Base-by-base conservation (phyloP, 2,113 vertebrate species). In the Pachycephala philippinensis region DNA sequence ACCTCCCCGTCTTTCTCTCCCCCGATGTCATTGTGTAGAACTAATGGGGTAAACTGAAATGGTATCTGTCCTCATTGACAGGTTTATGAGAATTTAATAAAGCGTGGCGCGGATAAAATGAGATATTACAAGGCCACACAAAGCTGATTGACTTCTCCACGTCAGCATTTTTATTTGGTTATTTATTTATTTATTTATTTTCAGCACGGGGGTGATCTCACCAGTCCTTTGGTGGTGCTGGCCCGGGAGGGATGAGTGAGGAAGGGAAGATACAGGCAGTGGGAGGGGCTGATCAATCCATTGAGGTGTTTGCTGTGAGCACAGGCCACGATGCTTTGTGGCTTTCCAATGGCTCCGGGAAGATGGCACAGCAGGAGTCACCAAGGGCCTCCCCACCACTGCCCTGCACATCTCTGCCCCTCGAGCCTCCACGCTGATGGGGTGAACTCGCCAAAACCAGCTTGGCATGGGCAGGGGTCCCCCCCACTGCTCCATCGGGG, bases 31-130 rank as follows among this genome's bases (percentile, higher is more conserved):
- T 98, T 98, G 98, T 98, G 97, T 98, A 90, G 96, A 98, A 98
- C 98, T 98, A 98, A 98, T 98, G 98, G 98, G 98, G 98, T 98
- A 98, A 98, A 98, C 97, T 98, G 97, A 98, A 98, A 98, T 98
- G 97, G 98, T 98, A 98, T 97, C 97, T 98, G 98, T 98, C 98
- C 98, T 98, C 98, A 97, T 98, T 98, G 98, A 98, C 98, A 98
- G 98, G 98, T 98, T 98, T 98, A 98, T 98, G 98, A 98, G 98
- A 98, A 98, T 98, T 98, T 98, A 98, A 98, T 98, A 98, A 98
- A 98, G 98, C 98, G 98, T 98, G 97, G 98, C 98, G 4, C 64
- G 98, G 98, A 98, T 98, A 98, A 98, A 98, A 98, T 98, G 98
- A 98, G 97, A 98, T 97, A 97, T 97, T 97, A 97, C 95, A 95